phyloP scores from a whole-genome alignment of 2,797 vertebrate species.

The Tenualosa ilisha region DNA sequence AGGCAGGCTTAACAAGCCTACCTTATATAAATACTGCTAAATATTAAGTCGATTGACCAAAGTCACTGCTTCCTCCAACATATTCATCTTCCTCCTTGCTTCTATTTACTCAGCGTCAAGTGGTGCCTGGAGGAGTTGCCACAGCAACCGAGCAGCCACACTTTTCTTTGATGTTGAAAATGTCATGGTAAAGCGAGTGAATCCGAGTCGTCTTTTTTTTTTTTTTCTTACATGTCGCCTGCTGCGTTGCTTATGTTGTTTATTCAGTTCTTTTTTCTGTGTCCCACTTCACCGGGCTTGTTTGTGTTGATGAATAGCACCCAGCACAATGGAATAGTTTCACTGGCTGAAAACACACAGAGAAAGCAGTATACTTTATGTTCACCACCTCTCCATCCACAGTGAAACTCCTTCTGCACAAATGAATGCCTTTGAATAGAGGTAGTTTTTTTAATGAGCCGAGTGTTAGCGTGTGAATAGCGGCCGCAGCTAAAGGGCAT shows the following conservation, averaged over 20 bases:
- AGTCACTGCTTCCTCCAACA: slow-evolving; percentile 43
- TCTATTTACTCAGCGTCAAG: slow-evolving; percentile 59
- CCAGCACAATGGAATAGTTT: not conserved
- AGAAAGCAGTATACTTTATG: not conserved
- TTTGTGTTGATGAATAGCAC: not conserved
- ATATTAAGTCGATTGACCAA: slow-evolving; percentile 36
- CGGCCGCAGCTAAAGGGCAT: not conserved
- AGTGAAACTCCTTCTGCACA: not conserved
- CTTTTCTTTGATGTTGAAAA: slow-evolving; percentile 51
- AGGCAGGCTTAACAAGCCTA: slow-evolving; percentile 44
- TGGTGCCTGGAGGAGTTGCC: slow-evolving; percentile 66
- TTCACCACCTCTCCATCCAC: not conserved
- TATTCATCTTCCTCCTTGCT: slow-evolving; percentile 34
- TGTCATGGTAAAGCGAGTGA: slow-evolving; percentile 32
- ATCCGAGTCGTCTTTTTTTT: not conserved
- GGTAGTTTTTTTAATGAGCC: not conserved
- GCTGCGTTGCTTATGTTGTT: slow-evolving; percentile 7
- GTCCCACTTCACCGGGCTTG: not conserved
- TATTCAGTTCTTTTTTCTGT: not conserved
- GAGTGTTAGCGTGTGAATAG: not conserved
- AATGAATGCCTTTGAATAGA: not conserved
- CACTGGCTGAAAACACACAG: not conserved
- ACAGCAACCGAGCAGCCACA: slow-evolving; percentile 67
- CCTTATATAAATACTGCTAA: slow-evolving; percentile 65
- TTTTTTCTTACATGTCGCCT: not conserved